Evolutionary conservation across 1,140 invertebrate species (phyloP), one percentile per base, ranked within the genome.

Genomic region (Batillaria attramentaria): DNA sequence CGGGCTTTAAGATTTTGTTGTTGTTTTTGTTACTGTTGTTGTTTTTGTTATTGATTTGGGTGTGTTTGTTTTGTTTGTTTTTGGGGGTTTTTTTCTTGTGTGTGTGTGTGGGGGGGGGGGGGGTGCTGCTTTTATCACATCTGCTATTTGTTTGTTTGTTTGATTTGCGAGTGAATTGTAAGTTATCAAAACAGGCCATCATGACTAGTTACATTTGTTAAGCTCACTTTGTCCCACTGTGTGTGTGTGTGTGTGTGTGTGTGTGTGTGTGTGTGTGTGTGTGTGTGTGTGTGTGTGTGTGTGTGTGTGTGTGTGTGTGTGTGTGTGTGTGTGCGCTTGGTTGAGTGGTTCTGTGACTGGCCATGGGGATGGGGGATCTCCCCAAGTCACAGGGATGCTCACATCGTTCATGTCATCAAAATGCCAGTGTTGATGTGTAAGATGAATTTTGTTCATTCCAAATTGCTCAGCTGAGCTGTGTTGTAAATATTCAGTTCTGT

Each of bases 191-290:
- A n/a, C n/a, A n/a, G n/a, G n/a, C n/a, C n/a, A n/a, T n/a, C n/a
- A n/a, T n/a, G n/a, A n/a, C n/a, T n/a, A n/a, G n/a, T n/a, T 50
- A 50, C 46, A 50, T 10, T 24, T 13, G 10, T 50, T 24, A 50
- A 6, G 24, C 24, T n/a, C 57, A 60, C 57, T 8, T 60, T 6
- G 24, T n/a, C 31, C 6, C 31, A 10, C 31, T 60, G 31, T 60
- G 31, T 60, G 31, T 60, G 57, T 60, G 57, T 60, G 57, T 60
- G 57, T 60, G 57, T 60, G 57, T 60, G 57, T 60, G 57, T 60
- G 57, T 60, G 57, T 60, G 57, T n/a, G 57, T 60, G 57, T 31
- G 57, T 24, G 57, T 60, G 57, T n/a, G 57, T 60, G 6, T 5
- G 57, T 60, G 57, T 60, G 57, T 60, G 57, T 31, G 57, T 60